phyloP scores from a whole-genome alignment of 2,113 vertebrate species.

The Callopanchax toddi region DNA sequence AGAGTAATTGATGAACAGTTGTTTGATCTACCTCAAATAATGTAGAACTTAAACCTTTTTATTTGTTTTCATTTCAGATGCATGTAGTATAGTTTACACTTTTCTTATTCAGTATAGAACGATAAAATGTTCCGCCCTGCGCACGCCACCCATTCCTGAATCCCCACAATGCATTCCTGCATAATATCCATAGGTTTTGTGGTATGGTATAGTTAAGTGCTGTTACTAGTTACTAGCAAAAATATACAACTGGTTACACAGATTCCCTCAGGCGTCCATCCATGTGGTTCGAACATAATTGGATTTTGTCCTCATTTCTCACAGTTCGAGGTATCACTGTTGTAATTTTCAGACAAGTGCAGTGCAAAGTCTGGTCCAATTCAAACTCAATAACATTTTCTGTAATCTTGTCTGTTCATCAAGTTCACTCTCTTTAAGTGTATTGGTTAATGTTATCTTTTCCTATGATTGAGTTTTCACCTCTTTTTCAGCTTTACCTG shows the following conservation, averaged over 20 bases:
- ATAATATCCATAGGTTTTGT: conserved; percentile 38
- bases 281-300: conserved; percentile 67
- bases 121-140: not conserved
- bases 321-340: conserved; percentile 66
- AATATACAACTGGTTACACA: conserved; percentile 71
- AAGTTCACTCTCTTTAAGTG: conserved; percentile 80
- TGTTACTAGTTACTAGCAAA: conserved; percentile 63
- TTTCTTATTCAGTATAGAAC: not conserved
- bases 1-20: not conserved
- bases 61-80: conserved; percentile 31
- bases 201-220: conserved; percentile 56
- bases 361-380: conserved; percentile 78
- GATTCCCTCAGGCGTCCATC: conserved; percentile 50
- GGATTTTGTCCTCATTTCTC: conserved; percentile 66
- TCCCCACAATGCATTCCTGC: conserved; percentile 6
- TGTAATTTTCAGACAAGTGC: conserved; percentile 77
- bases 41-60: conserved; percentile 20
- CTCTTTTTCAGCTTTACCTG: conserved; percentile 97
- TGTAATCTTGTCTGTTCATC: conserved; percentile 80
- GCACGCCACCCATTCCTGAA: conserved; percentile 13
- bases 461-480: conserved; percentile 95
- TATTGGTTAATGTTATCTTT: conserved; percentile 88
- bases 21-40: conserved; percentile 19
- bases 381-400: conserved; percentile 80
- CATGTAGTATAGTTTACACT: too few relatives aligned